Evolutionary conservation across 2,113 vertebrate species (phyloP), one percentile per base, ranked within the genome.

Genomic region (Thunnus thynnus): DNA sequence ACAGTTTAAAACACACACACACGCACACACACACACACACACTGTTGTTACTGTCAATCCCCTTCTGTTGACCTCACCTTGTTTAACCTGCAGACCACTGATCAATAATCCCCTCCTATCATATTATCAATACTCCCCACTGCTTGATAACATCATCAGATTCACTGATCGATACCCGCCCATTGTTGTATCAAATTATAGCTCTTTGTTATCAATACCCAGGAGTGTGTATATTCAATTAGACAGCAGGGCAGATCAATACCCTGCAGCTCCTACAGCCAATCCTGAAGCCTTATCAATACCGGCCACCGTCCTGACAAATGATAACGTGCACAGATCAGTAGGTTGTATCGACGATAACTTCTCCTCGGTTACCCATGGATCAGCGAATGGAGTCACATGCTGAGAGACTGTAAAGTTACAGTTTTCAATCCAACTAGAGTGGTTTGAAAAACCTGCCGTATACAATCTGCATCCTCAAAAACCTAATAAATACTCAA

Each of bases 161-260:
- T 76, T 25, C 22, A 7, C 50, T 0, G 17, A 58, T 82, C 78
- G 4, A 72, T 64, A 36, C 7, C 11, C 7, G 1, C 22, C 50
- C 50, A 30, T 47, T 41, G 25, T 17, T 48, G 17, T 56, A 80
- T 83, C 72, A 88, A 73, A 77, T 76, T 36, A 77, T 76, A 52
- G 20, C 65, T 27, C 47, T 54, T 16, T 47, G 64, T 66, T 44
- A 63, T 77, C 76, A 13, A 67, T 70, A 65, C 57, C 17, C 17
- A 5, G 2, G 71, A 50, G 30, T 75, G 47, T 51, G 58, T 56
- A 55, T 56, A 74, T 84, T 84, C 69, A 81, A 16, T 84, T 63
- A 78, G 48, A 44, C 16, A 32, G 56, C 60, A 36, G 36, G 13
- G 32, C 0, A 0, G 56, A 55, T 86, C 80, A 1, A 80, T 80